phyloP scores from a whole-genome alignment of 2,797 vertebrate species.

The Falco rusticolus region DNA sequence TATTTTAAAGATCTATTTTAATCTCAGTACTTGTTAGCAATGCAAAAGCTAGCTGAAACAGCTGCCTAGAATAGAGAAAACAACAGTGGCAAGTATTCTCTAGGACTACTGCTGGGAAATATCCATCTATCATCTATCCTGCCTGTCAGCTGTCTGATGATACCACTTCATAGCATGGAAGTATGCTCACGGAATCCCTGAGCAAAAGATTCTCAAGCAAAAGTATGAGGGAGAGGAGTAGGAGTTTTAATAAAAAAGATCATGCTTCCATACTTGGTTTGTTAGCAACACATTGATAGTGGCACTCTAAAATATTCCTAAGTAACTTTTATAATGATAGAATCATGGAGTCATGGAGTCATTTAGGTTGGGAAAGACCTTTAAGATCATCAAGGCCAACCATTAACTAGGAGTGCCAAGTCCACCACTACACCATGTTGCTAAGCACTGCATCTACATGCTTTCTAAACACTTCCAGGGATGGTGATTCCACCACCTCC shows the following conservation, averaged over 20 bases:
- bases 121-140: not conserved
- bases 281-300: not conserved
- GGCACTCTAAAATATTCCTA: not conserved
- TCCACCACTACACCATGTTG: too few species aligned
- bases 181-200: not conserved
- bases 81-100: conserved; percentile 32
- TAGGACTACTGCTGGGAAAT: conserved; percentile 23
- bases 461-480: too few species aligned
- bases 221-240: not conserved
- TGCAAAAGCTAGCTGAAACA: conserved; percentile 58
- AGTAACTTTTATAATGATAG: not conserved
- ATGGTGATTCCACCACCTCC: too few species aligned
- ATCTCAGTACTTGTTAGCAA: conserved; percentile 53
- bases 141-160: not conserved
- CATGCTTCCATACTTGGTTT: not conserved
- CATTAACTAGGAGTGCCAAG: too few species aligned
- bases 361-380: too few species aligned
- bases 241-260: not conserved
- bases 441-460: too few species aligned
- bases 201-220: not conserved
- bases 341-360: too few species aligned
- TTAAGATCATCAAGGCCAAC: too few species aligned
- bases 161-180: not conserved
- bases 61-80: conserved; percentile 52
- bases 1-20: conserved; percentile 62